phyloP scores from a whole-genome alignment of 2,888 invertebrate species.

The Melanostoma mellinum region DNA sequence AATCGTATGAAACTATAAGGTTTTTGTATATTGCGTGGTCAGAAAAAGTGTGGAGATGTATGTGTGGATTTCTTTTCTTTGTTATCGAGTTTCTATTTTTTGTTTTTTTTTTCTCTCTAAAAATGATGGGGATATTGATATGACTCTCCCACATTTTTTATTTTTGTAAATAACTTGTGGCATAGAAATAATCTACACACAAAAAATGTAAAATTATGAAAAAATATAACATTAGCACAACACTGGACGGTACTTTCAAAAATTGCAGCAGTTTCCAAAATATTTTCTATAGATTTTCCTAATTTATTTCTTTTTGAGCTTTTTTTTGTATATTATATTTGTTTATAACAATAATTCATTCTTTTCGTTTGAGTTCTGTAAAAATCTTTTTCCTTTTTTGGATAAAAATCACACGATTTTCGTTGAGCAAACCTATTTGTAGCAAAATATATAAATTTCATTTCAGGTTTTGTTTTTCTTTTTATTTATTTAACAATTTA shows the following conservation, averaged over 20 bases:
- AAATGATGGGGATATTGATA: slow-evolving; percentile 43
- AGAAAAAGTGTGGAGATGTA: slow-evolving; percentile 34
- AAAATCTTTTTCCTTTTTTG: background rate
- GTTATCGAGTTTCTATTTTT: slow-evolving; percentile 2
- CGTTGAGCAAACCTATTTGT: slow-evolving; percentile 58
- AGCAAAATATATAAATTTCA: slow-evolving; percentile 50
- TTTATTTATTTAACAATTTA: slow-evolving; percentile 40
- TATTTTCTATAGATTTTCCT: slow-evolving; percentile 69
- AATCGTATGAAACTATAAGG: slow-evolving; percentile 15
- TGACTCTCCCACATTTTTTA: slow-evolving; percentile 40
- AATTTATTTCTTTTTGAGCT: slow-evolving; percentile 36
- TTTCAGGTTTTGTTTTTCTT: background rate
- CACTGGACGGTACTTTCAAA: slow-evolving; percentile 65
- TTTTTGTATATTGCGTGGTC: slow-evolving; percentile 36
- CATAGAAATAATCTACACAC: slow-evolving; percentile 14
- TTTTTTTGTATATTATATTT: slow-evolving; percentile 32
- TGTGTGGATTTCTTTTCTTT: slow-evolving; percentile 47
- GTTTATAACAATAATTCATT: slow-evolving; percentile 37
- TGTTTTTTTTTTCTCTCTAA: slow-evolving; percentile 17
- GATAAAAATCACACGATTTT: slow-evolving; percentile 60
- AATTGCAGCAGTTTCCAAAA: slow-evolving; percentile 53
- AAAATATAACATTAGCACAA: slow-evolving; percentile 49
- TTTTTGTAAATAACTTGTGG: slow-evolving; percentile 33
- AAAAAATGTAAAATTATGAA: slow-evolving; percentile 22
- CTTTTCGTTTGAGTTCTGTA: background rate